A percentile compares a stretch with the other conserved stretches of the same genome.
These are phyloP conservation scores for Neodon shergylaensis DNA, from an alignment of 2,113 vertebrate genomes.

Conservation along the genomic window DNA sequence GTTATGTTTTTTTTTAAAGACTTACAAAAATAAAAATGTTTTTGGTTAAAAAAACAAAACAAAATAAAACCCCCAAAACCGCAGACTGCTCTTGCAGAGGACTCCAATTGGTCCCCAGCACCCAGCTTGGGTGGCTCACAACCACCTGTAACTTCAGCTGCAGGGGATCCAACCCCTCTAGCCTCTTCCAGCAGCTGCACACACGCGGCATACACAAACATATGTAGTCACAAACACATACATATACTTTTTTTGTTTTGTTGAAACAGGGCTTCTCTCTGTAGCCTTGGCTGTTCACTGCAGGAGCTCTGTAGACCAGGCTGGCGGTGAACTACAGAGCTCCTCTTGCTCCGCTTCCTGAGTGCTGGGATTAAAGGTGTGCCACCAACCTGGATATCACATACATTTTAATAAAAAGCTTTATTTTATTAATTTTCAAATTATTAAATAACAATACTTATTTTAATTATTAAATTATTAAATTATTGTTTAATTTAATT, in stretches of 20 bases:
- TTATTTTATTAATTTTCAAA: too few species aligned
- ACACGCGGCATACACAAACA: too few species aligned
- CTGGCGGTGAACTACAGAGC: not conserved
- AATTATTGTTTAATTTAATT: too few species aligned
- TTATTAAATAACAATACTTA: too few species aligned
- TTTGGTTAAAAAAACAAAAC: too few species aligned
- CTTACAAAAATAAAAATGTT: conserved; percentile 75
- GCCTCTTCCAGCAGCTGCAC: not conserved
- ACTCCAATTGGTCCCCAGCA: not conserved
- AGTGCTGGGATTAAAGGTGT: not conserved
- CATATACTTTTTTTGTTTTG: not conserved
- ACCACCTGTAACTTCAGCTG: not conserved
- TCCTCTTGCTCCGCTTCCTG: not conserved
- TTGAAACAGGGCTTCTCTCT: not conserved
- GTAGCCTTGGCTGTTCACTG: not conserved
- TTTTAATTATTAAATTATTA: too few species aligned
- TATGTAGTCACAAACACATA: not conserved
- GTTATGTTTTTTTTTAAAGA: conserved; percentile 68
- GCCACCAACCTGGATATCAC: not conserved
- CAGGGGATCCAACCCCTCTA: too few species aligned
- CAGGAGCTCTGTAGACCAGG: not conserved
- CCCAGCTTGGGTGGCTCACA: not conserved
- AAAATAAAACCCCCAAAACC: not conserved
- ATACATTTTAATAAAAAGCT: not conserved
- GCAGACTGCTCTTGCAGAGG: not conserved